phyloP scores from a whole-genome alignment of 2,888 invertebrate genomes.

The Abrostola tripartita region DNA sequence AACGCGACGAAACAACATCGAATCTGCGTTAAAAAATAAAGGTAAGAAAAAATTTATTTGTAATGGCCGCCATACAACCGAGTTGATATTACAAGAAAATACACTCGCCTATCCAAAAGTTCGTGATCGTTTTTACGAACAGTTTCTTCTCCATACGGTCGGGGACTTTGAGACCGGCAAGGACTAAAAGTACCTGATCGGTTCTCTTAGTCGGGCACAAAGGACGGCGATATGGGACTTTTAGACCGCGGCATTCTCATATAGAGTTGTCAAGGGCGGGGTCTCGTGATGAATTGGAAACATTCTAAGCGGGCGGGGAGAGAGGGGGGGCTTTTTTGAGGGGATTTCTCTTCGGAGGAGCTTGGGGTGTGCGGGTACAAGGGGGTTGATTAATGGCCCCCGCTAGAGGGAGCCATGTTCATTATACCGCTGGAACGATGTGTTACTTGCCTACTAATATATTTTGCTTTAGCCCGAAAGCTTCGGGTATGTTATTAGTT shows the following conservation, averaged over 20 bases:
- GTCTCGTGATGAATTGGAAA: slow-evolving; percentile 88
- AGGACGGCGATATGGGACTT: slow-evolving; percentile 68
- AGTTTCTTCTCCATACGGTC: slow-evolving; percentile 51
- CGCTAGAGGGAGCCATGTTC: slow-evolving; percentile 87
- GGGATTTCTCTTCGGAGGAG: slow-evolving; percentile 74
- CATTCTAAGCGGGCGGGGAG: slow-evolving; percentile 82
- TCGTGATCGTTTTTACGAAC: slow-evolving; percentile 57
- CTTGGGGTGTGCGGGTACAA: slow-evolving; percentile 67
- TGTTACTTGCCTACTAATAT: slow-evolving; percentile 86
- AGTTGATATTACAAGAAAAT: slow-evolving; percentile 80
- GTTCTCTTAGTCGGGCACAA: slow-evolving; percentile 49
- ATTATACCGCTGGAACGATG: slow-evolving; percentile 86
- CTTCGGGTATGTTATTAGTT: slow-evolving; percentile 78
- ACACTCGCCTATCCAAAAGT: slow-evolving; percentile 71
- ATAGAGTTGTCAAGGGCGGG: slow-evolving; percentile 90
- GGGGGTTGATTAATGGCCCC: slow-evolving; percentile 83
- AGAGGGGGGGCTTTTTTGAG: slow-evolving; percentile 79
- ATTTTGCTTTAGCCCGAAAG: slow-evolving; percentile 79
- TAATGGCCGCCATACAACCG: slow-evolving; percentile 79
- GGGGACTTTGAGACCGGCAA: slow-evolving; percentile 60
- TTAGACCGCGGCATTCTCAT: slow-evolving; percentile 78
- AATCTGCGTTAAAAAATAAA: slow-evolving; percentile 77
- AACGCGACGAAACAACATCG: slow-evolving; percentile 66
- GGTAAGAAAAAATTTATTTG: slow-evolving; percentile 77
- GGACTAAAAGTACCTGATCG: slow-evolving; percentile 61